Percentiles rank a stretch among this genome's conserved stretches.
Conservation (phyloP, 1,140 invertebrate genomes). For the Bombus affinis region DNA sequence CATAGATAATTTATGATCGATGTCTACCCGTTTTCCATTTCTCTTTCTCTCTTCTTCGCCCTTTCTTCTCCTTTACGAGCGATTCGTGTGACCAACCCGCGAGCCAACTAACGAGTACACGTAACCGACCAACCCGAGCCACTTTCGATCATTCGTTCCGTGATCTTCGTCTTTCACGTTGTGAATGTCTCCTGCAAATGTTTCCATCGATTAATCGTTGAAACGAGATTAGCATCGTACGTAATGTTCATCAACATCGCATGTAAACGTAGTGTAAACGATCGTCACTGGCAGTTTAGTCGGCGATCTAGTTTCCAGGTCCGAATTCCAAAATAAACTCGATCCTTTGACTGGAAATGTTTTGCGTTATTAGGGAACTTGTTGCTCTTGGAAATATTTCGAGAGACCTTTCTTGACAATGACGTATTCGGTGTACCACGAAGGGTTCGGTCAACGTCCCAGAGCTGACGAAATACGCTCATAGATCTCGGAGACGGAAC, state of each 20-base stretch:
- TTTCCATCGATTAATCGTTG: slow-evolving; percentile 47
- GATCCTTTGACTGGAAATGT: background rate
- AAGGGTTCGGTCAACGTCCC: background rate
- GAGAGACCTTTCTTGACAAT: background rate
- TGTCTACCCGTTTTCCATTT: slow-evolving; percentile 1
- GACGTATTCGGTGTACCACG: background rate
- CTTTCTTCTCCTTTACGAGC: slow-evolving; percentile 27
- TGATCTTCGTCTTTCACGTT: slow-evolving; percentile 42
- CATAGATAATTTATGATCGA: slow-evolving; percentile 45
- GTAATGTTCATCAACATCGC: background rate
- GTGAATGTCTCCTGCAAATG: slow-evolving; percentile 33
- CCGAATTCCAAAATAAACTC: background rate
- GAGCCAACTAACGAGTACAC: slow-evolving; percentile 16
- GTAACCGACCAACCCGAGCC: slow-evolving; percentile 40
- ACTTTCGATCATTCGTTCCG: slow-evolving; percentile 59
- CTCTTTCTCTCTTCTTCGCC: background rate
- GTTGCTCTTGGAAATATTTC: background rate
- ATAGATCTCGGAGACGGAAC: background rate
- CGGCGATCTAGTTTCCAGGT: too few relatives aligned
- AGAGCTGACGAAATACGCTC: background rate
- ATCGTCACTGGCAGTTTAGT: background rate
- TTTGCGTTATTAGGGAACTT: background rate
- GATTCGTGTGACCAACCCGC: slow-evolving; percentile 34
- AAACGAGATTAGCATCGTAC: background rate
- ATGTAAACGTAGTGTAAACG: background rate